Conservation (phyloP, 2,888 invertebrate genomes). For the Drosophila birchii region DNA sequence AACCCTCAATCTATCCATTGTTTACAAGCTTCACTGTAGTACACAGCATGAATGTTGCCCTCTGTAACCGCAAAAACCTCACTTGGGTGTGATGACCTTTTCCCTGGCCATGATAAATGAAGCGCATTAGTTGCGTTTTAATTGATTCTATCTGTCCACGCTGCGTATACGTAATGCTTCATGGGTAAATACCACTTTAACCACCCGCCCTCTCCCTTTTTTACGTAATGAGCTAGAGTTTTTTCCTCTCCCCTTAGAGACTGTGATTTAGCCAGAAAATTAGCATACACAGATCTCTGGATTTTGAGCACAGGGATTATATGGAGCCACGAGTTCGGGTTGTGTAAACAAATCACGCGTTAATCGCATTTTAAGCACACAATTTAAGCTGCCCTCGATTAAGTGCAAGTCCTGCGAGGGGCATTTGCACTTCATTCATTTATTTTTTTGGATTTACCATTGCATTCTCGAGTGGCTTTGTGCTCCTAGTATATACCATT, state of each 20-base stretch:
- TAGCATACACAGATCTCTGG: slow-evolving; percentile 61
- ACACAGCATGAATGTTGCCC: neutral
- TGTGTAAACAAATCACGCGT: slow-evolving; percentile 63
- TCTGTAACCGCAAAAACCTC: slow-evolving; percentile 48
- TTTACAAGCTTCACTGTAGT: neutral
- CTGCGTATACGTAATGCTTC: slow-evolving; percentile 35
- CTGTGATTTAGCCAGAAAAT: slow-evolving; percentile 65
- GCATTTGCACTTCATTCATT: slow-evolving; percentile 44
- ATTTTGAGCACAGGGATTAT: slow-evolving; percentile 25
- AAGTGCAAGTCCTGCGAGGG: slow-evolving; percentile 31
- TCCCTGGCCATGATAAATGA: slow-evolving; percentile 54
- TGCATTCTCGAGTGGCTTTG: slow-evolving; percentile 23
- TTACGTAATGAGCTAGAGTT: slow-evolving; percentile 13
- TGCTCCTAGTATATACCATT: neutral
- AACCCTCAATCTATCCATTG: neutral
- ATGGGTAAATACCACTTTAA: slow-evolving; percentile 30
- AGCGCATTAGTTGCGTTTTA: slow-evolving; percentile 74
- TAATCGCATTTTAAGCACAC: slow-evolving; percentile 75
- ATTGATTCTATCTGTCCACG: slow-evolving; percentile 67
- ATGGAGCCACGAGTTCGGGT: slow-evolving; percentile 2
- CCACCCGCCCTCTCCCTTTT: neutral
- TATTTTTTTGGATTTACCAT: slow-evolving; percentile 26
- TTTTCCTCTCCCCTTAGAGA: slow-evolving; percentile 20
- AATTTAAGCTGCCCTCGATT: slow-evolving; percentile 62
- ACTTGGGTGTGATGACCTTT: slow-evolving; percentile 66